Evolutionary conservation across 1,140 invertebrate species (phyloP).

Genomic region (Hycleus phaleratus): DNA sequence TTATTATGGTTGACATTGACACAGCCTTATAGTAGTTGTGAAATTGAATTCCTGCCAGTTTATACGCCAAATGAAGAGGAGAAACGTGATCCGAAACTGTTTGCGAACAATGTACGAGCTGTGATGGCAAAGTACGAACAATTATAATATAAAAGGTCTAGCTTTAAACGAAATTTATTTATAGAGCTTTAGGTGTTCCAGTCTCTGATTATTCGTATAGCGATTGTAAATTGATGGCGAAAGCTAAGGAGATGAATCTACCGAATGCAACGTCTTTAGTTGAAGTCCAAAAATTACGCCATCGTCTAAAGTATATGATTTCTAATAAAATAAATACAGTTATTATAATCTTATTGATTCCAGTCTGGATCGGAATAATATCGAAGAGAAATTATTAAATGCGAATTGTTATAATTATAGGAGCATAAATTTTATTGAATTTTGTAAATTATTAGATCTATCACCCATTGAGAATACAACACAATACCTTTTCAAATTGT

Average conservation of each 20-base stretch:
- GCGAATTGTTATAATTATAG: conserved; percentile 40
- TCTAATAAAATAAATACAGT: background rate
- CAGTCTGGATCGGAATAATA: conserved; percentile 30
- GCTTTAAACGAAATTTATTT: conserved; percentile 31
- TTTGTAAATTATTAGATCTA: conserved; percentile 54
- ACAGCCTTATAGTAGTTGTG: conserved; percentile 81
- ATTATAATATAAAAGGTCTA: background rate
- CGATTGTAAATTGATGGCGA: conserved; percentile 77
- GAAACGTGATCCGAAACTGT: conserved; percentile 79
- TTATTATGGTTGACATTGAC: conserved; percentile 86
- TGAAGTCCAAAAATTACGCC: conserved; percentile 67
- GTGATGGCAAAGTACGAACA: conserved; percentile 82
- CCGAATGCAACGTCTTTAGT: conserved; percentile 65
- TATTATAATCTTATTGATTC: conserved; percentile 11
- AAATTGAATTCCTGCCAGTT: conserved; percentile 92
- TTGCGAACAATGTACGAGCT: conserved; percentile 81
- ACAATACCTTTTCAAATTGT: conserved; percentile 59
- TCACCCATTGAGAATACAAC: conserved; percentile 47
- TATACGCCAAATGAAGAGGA: conserved; percentile 83
- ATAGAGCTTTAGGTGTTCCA: conserved; percentile 71
- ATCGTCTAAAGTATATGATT: conserved; percentile 53
- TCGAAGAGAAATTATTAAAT: conserved; percentile 31
- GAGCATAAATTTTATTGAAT: conserved; percentile 47
- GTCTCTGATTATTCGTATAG: conserved; percentile 89
- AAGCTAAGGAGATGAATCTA: conserved; percentile 72